phyloP scores from a whole-genome alignment of 2,113 vertebrate genomes.

The Petromus typicus region DNA sequence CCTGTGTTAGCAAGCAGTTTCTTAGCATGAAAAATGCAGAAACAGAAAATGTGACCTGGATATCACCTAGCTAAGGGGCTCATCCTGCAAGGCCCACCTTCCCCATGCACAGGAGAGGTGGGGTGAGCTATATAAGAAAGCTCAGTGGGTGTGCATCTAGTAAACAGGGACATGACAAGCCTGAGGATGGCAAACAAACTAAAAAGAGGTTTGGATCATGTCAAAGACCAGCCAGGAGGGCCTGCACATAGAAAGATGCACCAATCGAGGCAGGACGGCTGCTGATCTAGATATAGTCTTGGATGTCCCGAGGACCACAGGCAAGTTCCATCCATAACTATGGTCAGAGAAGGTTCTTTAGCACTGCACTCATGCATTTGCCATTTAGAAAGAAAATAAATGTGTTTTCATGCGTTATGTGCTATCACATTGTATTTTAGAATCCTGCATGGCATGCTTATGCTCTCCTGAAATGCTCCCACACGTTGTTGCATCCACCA shows the following conservation, averaged over 20 bases:
- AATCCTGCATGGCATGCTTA: not conserved
- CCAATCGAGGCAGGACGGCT: rapidly evolving
- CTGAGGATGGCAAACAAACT: not conserved
- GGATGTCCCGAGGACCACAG: not conserved
- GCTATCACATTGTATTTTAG: not conserved
- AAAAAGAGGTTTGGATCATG: not conserved
- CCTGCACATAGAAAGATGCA: not conserved
- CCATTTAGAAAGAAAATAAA: slow-evolving; percentile 60
- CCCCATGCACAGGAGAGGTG: not conserved
- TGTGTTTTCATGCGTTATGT: not conserved
- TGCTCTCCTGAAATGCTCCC: not conserved
- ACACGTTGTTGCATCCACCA: not conserved
- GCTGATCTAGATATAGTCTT: not conserved
- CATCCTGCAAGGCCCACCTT: slow-evolving; percentile 1
- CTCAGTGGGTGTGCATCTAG: not conserved
- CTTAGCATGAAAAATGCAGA: slow-evolving; percentile 65
- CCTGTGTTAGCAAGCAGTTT: slow-evolving; percentile 65
- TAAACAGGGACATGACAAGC: not conserved
- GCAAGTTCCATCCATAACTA: not conserved
- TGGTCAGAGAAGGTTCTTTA: not conserved
- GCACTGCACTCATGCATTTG: slow-evolving; percentile 10
- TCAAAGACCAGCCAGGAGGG: not conserved
- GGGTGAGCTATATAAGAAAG: slow-evolving; percentile 34
- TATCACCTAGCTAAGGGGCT: slow-evolving; percentile 57
- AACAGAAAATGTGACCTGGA: slow-evolving; percentile 55